These are phyloP conservation scores for Apantesis nais DNA, from an alignment of 2,888 invertebrate species.

Conservation along the genomic window DNA sequence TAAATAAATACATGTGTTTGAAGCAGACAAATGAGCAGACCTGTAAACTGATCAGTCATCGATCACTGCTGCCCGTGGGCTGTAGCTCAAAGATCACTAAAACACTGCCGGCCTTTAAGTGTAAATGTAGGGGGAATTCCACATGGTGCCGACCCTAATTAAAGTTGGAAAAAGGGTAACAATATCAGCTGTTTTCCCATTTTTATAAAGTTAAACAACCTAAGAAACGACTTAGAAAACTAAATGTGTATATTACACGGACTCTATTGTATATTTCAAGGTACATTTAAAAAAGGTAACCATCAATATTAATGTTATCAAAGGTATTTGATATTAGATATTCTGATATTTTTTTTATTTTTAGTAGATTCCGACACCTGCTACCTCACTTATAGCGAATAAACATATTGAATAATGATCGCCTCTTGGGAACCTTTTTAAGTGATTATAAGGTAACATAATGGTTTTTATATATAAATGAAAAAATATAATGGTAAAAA, in stretches of 20 bases:
- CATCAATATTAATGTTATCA: slow-evolving; percentile 16
- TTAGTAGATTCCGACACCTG: slow-evolving; percentile 39
- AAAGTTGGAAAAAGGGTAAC: not conserved
- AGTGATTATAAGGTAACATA: slow-evolving; percentile 16
- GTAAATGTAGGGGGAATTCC: too few species aligned
- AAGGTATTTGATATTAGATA: slow-evolving; percentile 3
- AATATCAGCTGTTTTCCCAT: not conserved
- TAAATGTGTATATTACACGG: too few species aligned
- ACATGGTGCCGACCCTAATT: not conserved
- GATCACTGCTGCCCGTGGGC: too few species aligned
- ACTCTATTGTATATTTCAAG: slow-evolving; percentile 3
- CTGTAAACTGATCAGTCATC: too few species aligned
- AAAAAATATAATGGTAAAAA: too few species aligned
- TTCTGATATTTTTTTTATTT: slow-evolving; percentile 40
- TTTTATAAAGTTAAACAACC: not conserved
- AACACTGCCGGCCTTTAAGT: too few species aligned
- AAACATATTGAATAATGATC: slow-evolving; percentile 36
- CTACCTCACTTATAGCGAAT: slow-evolving; percentile 22
- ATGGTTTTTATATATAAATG: slow-evolving; percentile 16
- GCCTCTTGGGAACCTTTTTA: slow-evolving; percentile 12
- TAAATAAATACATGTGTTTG: too few species aligned
- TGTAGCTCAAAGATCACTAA: too few species aligned
- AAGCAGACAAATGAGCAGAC: too few species aligned
- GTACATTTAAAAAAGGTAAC: slow-evolving; percentile 12
- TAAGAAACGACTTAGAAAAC: not conserved